A percentile compares a stretch with the other conserved stretches of the same genome.
phyloP scores from a whole-genome alignment of 2,888 invertebrate species.

The Caenorhabditis doughertyi region DNA sequence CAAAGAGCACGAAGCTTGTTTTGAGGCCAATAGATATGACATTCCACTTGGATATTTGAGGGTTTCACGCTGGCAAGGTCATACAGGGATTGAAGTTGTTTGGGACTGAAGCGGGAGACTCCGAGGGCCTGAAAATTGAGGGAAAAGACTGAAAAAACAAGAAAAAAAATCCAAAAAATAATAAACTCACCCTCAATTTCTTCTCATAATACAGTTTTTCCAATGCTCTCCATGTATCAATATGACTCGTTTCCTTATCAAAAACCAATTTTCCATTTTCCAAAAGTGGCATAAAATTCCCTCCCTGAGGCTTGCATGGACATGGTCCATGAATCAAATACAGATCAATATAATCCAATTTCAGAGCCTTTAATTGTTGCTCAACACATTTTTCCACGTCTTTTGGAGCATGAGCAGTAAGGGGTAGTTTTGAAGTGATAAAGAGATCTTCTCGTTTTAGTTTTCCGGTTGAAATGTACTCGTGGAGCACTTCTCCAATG shows the following conservation, averaged over 20 bases:
- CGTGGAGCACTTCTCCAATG: slow-evolving; percentile 86
- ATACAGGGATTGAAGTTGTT: too few relatives aligned
- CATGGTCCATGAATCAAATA: slow-evolving; percentile 87
- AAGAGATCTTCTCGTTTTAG: slow-evolving; percentile 44
- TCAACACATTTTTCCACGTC: slow-evolving; percentile 20
- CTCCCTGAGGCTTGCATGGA: slow-evolving; percentile 68
- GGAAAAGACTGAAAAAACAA: too few relatives aligned
- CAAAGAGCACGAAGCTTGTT: slow-evolving; percentile 85
- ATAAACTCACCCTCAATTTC: too few relatives aligned
- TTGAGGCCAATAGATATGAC: slow-evolving; percentile 90
- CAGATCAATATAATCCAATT: slow-evolving; percentile 89
- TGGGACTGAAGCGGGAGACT: slow-evolving; percentile 80
- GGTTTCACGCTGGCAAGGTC: too few relatives aligned
- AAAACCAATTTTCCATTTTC: slow-evolving; percentile 88
- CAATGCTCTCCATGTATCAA: slow-evolving; percentile 88
- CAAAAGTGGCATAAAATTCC: slow-evolving; percentile 85
- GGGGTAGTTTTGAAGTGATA: slow-evolving; percentile 43
- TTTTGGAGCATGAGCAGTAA: slow-evolving; percentile 35
- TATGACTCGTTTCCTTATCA: too few relatives aligned
- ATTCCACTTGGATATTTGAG: slow-evolving; percentile 87
- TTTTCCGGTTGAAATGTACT: slow-evolving; percentile 25
- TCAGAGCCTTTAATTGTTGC: slow-evolving; percentile 25
- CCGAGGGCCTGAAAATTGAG: too few relatives aligned
- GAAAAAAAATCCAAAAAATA: too few relatives aligned
- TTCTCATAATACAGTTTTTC: too few relatives aligned